These are phyloP conservation scores for Leptocoma aspasia DNA, from an alignment of 2,113 vertebrate species.

Conservation along the genomic window DNA sequence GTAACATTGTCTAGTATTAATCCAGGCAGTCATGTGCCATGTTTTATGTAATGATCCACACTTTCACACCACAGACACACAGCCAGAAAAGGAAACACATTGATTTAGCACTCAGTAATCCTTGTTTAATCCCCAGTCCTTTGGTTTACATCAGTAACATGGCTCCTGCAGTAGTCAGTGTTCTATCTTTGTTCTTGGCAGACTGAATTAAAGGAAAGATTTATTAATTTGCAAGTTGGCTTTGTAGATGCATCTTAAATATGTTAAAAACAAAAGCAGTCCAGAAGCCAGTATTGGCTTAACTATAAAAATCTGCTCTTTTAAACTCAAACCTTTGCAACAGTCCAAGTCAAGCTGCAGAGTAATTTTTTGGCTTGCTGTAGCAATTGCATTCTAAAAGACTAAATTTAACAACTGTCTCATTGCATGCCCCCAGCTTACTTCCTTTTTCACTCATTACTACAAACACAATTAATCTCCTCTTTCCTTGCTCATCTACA, in stretches of 20 bases:
- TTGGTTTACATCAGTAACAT: slow-evolving; percentile 46
- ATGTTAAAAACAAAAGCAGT: background rate
- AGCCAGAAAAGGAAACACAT: slow-evolving; percentile 55
- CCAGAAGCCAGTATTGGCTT: slow-evolving; percentile 3
- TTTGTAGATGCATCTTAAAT: slow-evolving; percentile 32
- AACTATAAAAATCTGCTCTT: slow-evolving; percentile 24
- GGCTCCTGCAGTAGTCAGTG: slow-evolving; percentile 39
- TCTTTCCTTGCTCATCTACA: background rate
- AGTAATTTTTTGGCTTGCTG: background rate
- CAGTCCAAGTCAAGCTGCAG: background rate
- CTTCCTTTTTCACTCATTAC: slow-evolving; percentile 22
- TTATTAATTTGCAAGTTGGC: slow-evolving; percentile 51
- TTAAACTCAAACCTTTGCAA: background rate
- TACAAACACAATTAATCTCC: background rate
- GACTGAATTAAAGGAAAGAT: slow-evolving; percentile 39
- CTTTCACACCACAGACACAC: slow-evolving; percentile 34
- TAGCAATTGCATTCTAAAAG: background rate
- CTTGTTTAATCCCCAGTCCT: slow-evolving; percentile 53
- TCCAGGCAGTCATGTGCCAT: background rate
- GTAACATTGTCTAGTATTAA: background rate
- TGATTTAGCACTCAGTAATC: slow-evolving; percentile 51
- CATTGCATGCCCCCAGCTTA: background rate
- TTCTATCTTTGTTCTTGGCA: slow-evolving; percentile 54
- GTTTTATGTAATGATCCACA: slow-evolving; percentile 32
- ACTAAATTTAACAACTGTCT: background rate